Evolutionary conservation across 2,113 vertebrate genomes (phyloP), one percentile per base, ranked within the genome.

Genomic region (Pungitius pungitius): DNA sequence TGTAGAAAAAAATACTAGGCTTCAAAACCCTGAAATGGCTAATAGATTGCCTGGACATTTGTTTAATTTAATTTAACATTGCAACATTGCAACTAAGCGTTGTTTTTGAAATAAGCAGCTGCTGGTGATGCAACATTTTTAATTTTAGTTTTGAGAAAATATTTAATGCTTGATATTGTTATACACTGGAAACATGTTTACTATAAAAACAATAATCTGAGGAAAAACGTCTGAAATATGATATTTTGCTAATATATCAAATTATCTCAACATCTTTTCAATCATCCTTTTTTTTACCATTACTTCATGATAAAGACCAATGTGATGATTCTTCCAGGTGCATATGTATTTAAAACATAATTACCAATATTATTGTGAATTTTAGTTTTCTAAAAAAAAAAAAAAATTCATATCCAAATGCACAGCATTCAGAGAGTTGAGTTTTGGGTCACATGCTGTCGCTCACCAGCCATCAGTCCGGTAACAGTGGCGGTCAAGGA

Each of bases 361-460:
- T 54, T 8, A 24, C 47, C 24, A 33, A 11, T 14, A 9, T 20
- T 14, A 12, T 20, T 51, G 17, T 60, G 39, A 4, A 22, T 26
- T 2, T 11, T 0, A 42, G 7, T 1, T 5, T n/a, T 72, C 6
- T 45, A 11, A 27, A 57, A 37, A 52, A 51, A 69, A 47, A 35
- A 30, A 13, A 37, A 6, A 51, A n/a, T 30, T 43, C 5, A 30
- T 24, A 26, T 73, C 63, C 33, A 24, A 11, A 59, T 1, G 27
- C 64, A 33, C 22, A 33, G 33, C 3, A 62, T 43, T 79, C 7
- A 14, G 10, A 17, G 3, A 89, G 89, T 93, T 92, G 92, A 93
- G 92, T 65, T 87, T 73, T 85, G 86, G 94, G 95, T 95, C 95
- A 95, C 87, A 90, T 91, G 83, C 91, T 93, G 94, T 95, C 93